Base-by-base conservation (phyloP, 2,888 invertebrate genomes). In the Nemotelus pantherinus region DNA sequence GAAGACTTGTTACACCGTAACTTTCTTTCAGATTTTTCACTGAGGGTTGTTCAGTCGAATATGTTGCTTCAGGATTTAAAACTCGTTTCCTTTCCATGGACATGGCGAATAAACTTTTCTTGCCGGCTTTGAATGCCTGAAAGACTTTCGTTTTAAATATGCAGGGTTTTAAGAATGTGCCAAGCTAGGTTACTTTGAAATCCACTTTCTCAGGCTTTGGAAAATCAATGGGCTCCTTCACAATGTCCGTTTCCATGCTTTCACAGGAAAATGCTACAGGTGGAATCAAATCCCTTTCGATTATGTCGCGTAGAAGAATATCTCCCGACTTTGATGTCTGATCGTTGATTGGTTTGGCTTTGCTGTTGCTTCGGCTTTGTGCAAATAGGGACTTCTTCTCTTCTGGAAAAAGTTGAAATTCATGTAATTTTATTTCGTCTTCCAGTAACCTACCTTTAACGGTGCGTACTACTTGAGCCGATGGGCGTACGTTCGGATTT, bases 381-480 rank as follows among this genome's bases (percentile, higher is more conserved):
- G 85, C 85, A 82, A 87, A 87, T 45, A 86, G 65, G 0, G 87
- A 87, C 70, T 84, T 83, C 10, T 83, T 84, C 0, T 83, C 80
- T 39, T 81, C 85, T 86, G 75, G 50, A 78, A 79, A 67, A 58
- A 10, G 9, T 78, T 41, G 65, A 47, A 64, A 43, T 39, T 50
- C 44, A 6, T 3, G 43, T 25, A 76, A 25, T n/a, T n/a, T 39
- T 45, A 48, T 60, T 4, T 39, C 58, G 53, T n/a, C 57, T 5
- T 44, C 4, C 3, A 41, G 39, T 47, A 7, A 43, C 58, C 44
- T 79, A 86, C 87, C 82, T 81, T 83, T 84, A 0, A 84, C 82
- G n/a, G 84, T 76, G 78, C 82, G 85, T 81, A 85, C 89, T 88
- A 79, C 88, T 83, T 90, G 90, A 0, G 92, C 93, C 0, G 93